phyloP scores from a whole-genome alignment of 1,140 invertebrate species.

The Tribolium castaneum region DNA sequence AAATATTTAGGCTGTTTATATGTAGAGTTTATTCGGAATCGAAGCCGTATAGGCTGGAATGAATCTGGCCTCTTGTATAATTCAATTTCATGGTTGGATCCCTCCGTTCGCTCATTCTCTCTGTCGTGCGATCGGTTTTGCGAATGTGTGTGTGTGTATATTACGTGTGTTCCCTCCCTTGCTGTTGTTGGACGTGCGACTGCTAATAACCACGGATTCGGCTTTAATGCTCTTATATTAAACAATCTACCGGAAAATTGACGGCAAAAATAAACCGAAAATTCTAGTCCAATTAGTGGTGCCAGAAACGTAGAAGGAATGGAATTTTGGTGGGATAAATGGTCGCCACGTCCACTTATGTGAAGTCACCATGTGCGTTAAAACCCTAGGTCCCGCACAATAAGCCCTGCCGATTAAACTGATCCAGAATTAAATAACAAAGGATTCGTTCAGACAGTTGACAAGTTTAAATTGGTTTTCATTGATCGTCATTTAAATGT shows the following conservation, averaged over 20 bases:
- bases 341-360: slow-evolving; percentile 49
- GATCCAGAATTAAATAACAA: slow-evolving; percentile 64
- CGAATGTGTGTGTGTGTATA: slow-evolving; percentile 2
- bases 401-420: slow-evolving; percentile 58
- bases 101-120: slow-evolving; percentile 44
- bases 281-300: neutral
- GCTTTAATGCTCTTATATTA: slow-evolving; percentile 54
- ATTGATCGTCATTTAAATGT: slow-evolving; percentile 63
- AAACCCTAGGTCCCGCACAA: slow-evolving; percentile 35
- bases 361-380: slow-evolving; percentile 56
- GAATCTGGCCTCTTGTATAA: slow-evolving; percentile 55
- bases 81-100: slow-evolving; percentile 59
- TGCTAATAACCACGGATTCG: slow-evolving; percentile 44
- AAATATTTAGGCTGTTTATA: slow-evolving; percentile 48
- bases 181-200: slow-evolving; percentile 13
- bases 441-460: slow-evolving; percentile 62
- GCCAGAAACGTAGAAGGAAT: neutral
- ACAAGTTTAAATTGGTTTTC: slow-evolving; percentile 64
- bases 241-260: slow-evolving; percentile 52
- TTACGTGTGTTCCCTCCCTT: slow-evolving; percentile 11
- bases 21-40: slow-evolving; percentile 49
- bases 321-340: no score
- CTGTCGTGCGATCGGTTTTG: slow-evolving; percentile 33
- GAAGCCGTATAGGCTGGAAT: slow-evolving; percentile 48
- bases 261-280: neutral